Evolutionary conservation across 92 coral and sea anemone species (phyloP).

Genomic region (Diadumene lineata): DNA sequence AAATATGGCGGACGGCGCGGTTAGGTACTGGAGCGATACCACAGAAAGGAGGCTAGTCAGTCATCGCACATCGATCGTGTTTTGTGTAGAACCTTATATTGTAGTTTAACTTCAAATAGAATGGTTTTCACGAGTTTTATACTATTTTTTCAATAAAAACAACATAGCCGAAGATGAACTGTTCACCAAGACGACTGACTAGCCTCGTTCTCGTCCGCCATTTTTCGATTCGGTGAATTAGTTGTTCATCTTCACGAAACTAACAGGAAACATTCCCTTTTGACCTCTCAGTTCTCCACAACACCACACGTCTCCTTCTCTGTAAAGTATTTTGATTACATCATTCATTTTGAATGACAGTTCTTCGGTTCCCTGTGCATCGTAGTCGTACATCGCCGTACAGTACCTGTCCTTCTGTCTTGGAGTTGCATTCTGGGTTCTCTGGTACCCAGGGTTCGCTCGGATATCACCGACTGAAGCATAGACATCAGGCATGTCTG

Average conservation of each 20-base stretch:
- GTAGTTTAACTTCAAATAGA: too few relatives aligned
- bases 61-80: too few relatives aligned
- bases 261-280: conserved; percentile 90
- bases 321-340: conserved; percentile 47
- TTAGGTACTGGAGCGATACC: too few relatives aligned
- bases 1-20: too few relatives aligned
- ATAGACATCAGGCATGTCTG: conserved; percentile 48
- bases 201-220: too few relatives aligned
- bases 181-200: too few relatives aligned
- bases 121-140: too few relatives aligned
- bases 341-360: conserved; percentile 83
- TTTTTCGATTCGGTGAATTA: not conserved
- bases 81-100: too few relatives aligned
- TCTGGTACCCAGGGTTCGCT: not conserved
- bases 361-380: conserved; percentile 85
- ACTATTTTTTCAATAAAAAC: too few relatives aligned
- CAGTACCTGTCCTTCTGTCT: conserved; percentile 45
- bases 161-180: not conserved
- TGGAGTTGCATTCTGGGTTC: not conserved
- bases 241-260: conserved; percentile 56
- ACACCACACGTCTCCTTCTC: conserved; percentile 84
- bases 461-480: conserved; percentile 49
- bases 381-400: conserved; percentile 73
- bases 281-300: conserved; percentile 81
- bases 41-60: too few relatives aligned